Evolutionary conservation across 2,113 vertebrate species (phyloP).

Genomic region (Embiotoca jacksoni): DNA sequence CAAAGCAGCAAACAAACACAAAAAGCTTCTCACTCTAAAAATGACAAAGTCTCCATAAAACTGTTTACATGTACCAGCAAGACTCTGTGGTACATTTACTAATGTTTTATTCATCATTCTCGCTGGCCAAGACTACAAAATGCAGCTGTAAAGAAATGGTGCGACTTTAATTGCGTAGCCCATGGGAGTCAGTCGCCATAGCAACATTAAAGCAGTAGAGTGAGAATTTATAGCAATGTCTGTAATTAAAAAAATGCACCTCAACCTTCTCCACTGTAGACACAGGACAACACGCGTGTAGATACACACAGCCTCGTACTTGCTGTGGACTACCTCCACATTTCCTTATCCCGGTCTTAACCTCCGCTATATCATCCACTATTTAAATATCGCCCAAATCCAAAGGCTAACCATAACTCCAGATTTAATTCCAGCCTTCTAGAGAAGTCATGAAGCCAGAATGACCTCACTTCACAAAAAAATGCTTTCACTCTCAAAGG

Average conservation of each 20-base stretch:
- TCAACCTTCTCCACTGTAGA: neutral
- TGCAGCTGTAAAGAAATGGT: conserved; percentile 78
- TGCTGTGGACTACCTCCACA: neutral
- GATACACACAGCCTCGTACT: conserved; percentile 2
- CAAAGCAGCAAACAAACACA: conserved; percentile 29
- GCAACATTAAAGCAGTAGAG: conserved; percentile 75
- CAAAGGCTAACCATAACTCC: neutral
- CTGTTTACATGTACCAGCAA: conserved; percentile 57
- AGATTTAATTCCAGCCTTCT: conserved; percentile 2
- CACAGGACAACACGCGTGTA: neutral
- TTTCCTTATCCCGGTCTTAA: neutral
- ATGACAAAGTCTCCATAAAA: conserved; percentile 28
- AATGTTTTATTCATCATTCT: conserved; percentile 81
- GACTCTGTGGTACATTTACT: conserved; percentile 68
- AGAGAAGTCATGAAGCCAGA: conserved; percentile 15
- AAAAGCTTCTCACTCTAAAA: conserved; percentile 15
- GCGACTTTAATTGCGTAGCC: conserved; percentile 79
- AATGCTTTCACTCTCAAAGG: conserved; percentile 17
- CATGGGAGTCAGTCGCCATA: conserved; percentile 77
- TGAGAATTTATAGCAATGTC: conserved; percentile 62
- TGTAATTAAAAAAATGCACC: conserved; percentile 55
- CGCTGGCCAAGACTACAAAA: conserved; percentile 72
- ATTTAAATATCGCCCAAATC: neutral
- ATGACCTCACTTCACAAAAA: conserved; percentile 15
- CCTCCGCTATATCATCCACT: neutral